A percentile compares a stretch with the other conserved stretches of the same genome.
Conservation (phyloP, 1,140 invertebrate species). For the Lordiphosa mommai region DNA sequence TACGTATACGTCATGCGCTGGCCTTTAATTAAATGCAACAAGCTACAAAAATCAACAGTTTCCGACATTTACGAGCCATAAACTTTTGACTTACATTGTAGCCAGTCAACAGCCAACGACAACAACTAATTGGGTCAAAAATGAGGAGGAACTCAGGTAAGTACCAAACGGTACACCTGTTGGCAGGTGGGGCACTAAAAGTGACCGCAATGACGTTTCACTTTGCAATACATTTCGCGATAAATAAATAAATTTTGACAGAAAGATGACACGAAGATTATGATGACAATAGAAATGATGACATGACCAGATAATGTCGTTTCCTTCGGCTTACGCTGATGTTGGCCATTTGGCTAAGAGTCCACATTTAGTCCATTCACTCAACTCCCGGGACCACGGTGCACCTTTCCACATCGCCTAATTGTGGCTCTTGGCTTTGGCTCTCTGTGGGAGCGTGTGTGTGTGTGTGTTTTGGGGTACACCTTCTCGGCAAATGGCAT, state of each 20-base stretch:
- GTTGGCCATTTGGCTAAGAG: conserved; percentile 14
- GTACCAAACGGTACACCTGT: conserved; percentile 38
- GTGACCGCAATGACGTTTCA: conserved; percentile 61
- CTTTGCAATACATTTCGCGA: conserved; percentile 50
- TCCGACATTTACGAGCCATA: conserved; percentile 66
- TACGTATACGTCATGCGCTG: conserved; percentile 50
- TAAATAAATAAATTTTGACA: conserved; percentile 74
- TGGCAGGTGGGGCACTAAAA: conserved; percentile 52
- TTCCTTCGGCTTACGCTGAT: background rate
- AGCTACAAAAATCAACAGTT: conserved; percentile 39
- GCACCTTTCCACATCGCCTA: conserved; percentile 37
- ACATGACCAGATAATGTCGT: conserved; percentile 43
- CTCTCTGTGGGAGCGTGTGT: conserved; percentile 1
- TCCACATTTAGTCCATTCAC: conserved; percentile 4
- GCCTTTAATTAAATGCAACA: conserved; percentile 41
- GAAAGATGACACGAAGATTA: conserved; percentile 54
- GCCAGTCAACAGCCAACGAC: conserved; percentile 10
- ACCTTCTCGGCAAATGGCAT: conserved; percentile 61
- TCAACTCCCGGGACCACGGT: conserved; percentile 3
- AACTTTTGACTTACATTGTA: conserved; percentile 57
- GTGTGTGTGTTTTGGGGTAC: conserved; percentile 22
- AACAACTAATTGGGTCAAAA: conserved; percentile 66
- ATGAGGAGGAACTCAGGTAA: conserved; percentile 5
- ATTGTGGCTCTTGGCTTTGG: conserved; percentile 29
- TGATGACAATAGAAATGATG: conserved; percentile 73